phyloP scores from a whole-genome alignment of 2,888 invertebrate genomes.

The Plebejus melissa region DNA sequence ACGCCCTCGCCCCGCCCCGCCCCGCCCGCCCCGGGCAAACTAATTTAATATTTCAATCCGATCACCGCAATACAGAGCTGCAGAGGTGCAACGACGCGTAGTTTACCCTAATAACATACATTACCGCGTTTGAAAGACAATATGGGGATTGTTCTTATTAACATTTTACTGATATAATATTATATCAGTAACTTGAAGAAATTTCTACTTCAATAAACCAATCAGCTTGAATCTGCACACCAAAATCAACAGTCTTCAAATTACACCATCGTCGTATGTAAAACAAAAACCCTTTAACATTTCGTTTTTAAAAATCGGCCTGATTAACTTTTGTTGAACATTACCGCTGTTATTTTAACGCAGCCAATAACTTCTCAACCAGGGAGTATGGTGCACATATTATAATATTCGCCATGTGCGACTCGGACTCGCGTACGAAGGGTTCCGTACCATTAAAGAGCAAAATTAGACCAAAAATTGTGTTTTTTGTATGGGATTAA shows the following conservation, averaged over 20 bases:
- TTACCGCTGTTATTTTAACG: background rate
- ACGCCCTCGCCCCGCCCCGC: background rate
- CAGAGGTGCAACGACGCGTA: background rate
- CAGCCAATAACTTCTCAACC: background rate
- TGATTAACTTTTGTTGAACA: background rate
- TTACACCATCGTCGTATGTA: no score
- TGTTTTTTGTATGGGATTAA: no score
- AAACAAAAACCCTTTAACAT: no score
- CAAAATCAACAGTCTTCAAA: no score
- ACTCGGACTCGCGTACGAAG: no score
- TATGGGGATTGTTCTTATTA: background rate
- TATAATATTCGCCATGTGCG: background rate
- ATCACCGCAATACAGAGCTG: background rate
- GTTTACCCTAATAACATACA: slow-evolving; percentile 1
- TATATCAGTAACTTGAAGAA: background rate
- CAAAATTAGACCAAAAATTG: no score
- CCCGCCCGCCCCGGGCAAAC: background rate
- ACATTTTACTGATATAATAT: background rate
- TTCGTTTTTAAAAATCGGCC: background rate
- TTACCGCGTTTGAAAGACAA: background rate
- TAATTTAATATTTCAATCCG: slow-evolving; percentile 11
- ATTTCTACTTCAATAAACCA: no score
- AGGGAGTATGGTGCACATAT: background rate
- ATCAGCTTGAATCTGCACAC: no score
- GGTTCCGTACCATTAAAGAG: no score